phyloP scores from a whole-genome alignment of 2,113 vertebrate species.

The Hemichromis elongatus region DNA sequence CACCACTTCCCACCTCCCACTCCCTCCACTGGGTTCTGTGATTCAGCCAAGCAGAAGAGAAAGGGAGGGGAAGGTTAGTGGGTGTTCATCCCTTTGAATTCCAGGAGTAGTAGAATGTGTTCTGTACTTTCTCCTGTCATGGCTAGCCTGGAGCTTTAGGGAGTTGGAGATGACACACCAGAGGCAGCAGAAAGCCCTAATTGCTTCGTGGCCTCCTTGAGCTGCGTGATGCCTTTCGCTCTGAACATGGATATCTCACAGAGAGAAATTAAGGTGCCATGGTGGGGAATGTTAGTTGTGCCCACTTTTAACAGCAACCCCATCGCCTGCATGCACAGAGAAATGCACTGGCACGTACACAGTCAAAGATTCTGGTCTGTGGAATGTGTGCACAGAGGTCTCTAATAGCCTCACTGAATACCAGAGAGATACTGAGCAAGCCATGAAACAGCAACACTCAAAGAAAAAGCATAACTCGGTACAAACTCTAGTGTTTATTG shows the following conservation, averaged over 20 bases:
- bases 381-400: constrained; percentile 13
- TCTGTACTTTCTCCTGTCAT: constrained; percentile 34
- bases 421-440: neutral
- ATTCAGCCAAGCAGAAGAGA: constrained; percentile 15
- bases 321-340: neutral
- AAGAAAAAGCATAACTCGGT: neutral
- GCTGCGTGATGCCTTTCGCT: constrained; percentile 32
- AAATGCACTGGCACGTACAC: neutral
- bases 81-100: constrained; percentile 46
- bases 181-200: constrained; percentile 51
- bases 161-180: constrained; percentile 47
- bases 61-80: constrained; percentile 25
- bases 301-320: constrained; percentile 44
- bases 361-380: constrained; percentile 2
- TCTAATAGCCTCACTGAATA: constrained; percentile 19
- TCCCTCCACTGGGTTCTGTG: constrained; percentile 1
- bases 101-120: constrained; percentile 15
- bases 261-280: constrained; percentile 33
- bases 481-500: neutral
- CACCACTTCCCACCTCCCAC: neutral
- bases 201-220: constrained; percentile 58
- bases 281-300: constrained; percentile 13
- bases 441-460: constrained; percentile 3
- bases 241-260: constrained; percentile 36
- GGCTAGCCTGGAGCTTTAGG: constrained; percentile 28